phyloP scores from a whole-genome alignment of 2,113 vertebrate genomes.

The Boulengeromyrus knoepffleri region DNA sequence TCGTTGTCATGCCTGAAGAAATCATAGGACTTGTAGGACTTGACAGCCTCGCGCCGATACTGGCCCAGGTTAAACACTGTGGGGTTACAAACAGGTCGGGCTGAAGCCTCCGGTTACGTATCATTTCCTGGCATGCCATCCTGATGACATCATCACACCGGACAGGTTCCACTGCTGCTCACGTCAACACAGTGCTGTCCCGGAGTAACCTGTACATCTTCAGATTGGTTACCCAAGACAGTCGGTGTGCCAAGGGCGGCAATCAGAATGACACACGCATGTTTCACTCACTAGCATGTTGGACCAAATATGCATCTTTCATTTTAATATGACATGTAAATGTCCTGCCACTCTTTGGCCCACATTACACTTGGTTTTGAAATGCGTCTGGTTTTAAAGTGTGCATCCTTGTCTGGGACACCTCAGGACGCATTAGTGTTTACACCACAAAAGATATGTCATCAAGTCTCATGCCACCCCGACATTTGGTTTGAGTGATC shows the following conservation, averaged over 20 bases:
- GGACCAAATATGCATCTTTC: background rate
- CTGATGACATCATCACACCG: background rate
- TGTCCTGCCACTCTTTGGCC: background rate
- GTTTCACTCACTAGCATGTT: background rate
- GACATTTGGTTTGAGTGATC: background rate
- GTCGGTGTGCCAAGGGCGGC: background rate
- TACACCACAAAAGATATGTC: background rate
- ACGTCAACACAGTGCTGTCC: background rate
- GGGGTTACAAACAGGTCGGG: conserved; percentile 13
- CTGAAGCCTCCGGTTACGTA: background rate
- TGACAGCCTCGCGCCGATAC: conserved; percentile 83
- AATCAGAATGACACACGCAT: background rate
- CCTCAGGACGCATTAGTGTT: background rate
- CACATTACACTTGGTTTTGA: background rate
- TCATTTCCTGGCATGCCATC: background rate
- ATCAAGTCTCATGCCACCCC: background rate
- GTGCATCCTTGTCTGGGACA: background rate
- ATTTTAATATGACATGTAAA: background rate
- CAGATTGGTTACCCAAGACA: background rate
- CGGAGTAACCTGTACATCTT: too few species aligned
- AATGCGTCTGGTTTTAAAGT: background rate
- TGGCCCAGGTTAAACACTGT: conserved; percentile 93
- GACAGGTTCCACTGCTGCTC: background rate
- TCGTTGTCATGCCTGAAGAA: conserved; percentile 96
- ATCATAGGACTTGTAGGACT: conserved; percentile 90